These are phyloP conservation scores for Caranx melampygus DNA, from an alignment of 2,113 vertebrate species.

Conservation along the genomic window DNA sequence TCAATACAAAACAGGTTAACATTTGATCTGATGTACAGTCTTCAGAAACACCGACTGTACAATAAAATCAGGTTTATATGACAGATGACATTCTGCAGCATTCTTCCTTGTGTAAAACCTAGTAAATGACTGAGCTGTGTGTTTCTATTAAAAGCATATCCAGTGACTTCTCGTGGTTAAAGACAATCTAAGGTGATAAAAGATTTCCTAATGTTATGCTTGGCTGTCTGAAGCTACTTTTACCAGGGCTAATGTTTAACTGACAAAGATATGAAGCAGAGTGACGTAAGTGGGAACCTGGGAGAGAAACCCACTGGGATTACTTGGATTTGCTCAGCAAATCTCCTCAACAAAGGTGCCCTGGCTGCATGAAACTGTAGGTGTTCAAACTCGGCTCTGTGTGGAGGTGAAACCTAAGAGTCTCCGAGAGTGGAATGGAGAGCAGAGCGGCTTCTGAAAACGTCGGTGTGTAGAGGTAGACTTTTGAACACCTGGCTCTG, in stretches of 20 bases:
- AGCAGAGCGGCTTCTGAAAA: slow-evolving; percentile 22
- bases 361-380: slow-evolving; percentile 58
- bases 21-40: not conserved
- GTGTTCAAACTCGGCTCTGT: slow-evolving; percentile 50
- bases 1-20: not conserved
- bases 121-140: slow-evolving; percentile 1
- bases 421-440: slow-evolving; percentile 35
- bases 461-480: slow-evolving; percentile 1
- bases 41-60: not conserved
- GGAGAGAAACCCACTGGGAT: slow-evolving; percentile 72
- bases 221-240: slow-evolving; percentile 45
- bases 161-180: slow-evolving; percentile 4
- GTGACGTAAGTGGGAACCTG: slow-evolving; percentile 66
- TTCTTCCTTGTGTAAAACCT: slow-evolving; percentile 19
- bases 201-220: slow-evolving; percentile 25
- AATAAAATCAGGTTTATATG: not conserved
- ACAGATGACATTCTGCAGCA: not conserved
- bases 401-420: slow-evolving; percentile 57
- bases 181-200: slow-evolving; percentile 45
- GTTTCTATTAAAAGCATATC: slow-evolving; percentile 30
- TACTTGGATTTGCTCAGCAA: slow-evolving; percentile 79
- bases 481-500: slow-evolving; percentile 44
- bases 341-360: slow-evolving; percentile 76
- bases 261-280: slow-evolving; percentile 62
- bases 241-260: slow-evolving; percentile 59